Conservation (phyloP, 2,113 vertebrate species). For the Xenopus borealis region DNA sequence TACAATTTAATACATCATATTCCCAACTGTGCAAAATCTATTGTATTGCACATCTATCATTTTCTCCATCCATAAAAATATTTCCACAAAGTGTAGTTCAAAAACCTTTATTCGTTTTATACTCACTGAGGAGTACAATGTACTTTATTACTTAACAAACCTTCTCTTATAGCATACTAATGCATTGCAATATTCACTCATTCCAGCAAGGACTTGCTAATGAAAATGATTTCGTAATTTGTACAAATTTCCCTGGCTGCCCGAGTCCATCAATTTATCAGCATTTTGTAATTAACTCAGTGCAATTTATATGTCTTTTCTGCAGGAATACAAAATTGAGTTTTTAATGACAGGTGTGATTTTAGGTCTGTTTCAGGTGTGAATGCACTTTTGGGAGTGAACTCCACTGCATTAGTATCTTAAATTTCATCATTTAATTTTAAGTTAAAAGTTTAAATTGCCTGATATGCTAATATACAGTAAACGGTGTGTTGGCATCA, state of each 20-base stretch:
- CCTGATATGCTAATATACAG: no score
- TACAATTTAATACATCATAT: slow-evolving; percentile 39
- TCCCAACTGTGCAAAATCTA: slow-evolving; percentile 35
- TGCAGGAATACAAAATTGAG: slow-evolving; percentile 22
- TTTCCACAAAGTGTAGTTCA: slow-evolving; percentile 23
- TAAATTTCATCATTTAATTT: no score
- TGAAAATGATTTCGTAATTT: slow-evolving; percentile 46
- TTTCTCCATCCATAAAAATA: slow-evolving; percentile 39
- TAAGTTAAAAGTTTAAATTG: no score
- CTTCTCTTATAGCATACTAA: slow-evolving; percentile 37
- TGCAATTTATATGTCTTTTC: slow-evolving; percentile 31
- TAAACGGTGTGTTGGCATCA: no score
- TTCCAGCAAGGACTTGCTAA: slow-evolving; percentile 42
- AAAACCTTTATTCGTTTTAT: slow-evolving; percentile 41
- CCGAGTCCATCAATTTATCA: slow-evolving; percentile 42
- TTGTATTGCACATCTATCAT: slow-evolving; percentile 40
- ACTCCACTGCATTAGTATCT: slow-evolving; percentile 23
- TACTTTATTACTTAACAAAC: slow-evolving; percentile 41
- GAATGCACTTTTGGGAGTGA: not conserved
- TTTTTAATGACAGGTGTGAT: slow-evolving; percentile 15
- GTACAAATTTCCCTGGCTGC: slow-evolving; percentile 44
- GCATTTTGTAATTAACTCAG: slow-evolving; percentile 38
- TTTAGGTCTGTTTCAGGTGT: slow-evolving; percentile 13
- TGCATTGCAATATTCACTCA: slow-evolving; percentile 41
- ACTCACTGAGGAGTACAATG: slow-evolving; percentile 41